Percentiles rank a stretch among this genome's conserved stretches.
Conservation (phyloP, 2,113 vertebrate genomes). For the Erythrolamprus reginae region DNA sequence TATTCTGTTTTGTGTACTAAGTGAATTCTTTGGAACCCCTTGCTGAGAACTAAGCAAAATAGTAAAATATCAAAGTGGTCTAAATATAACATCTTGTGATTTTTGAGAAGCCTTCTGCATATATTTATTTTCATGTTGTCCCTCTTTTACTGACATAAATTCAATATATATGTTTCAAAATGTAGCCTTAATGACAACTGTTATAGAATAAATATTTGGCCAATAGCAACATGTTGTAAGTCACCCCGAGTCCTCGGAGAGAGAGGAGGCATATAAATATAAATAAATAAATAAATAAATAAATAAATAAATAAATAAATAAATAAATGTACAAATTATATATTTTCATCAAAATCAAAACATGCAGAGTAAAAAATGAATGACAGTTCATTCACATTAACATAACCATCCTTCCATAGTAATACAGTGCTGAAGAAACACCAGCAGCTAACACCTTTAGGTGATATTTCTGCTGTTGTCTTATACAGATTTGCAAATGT, state of each 20-base stretch:
- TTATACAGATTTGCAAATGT: slow-evolving; percentile 53
- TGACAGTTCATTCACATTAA: background rate
- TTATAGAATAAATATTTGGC: background rate
- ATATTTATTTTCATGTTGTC: background rate
- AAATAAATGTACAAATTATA: background rate
- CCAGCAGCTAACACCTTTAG: background rate
- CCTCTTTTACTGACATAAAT: slow-evolving; percentile 7
- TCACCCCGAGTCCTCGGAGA: too few relatives aligned
- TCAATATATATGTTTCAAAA: slow-evolving; percentile 6
- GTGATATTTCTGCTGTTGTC: slow-evolving; percentile 45
- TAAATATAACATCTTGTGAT: background rate
- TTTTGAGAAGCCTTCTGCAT: background rate
- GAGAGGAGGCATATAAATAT: too few relatives aligned
- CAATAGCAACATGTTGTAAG: slow-evolving; percentile 8
- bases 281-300: too few relatives aligned
- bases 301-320: too few relatives aligned
- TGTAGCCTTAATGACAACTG: background rate
- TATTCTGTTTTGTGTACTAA: background rate
- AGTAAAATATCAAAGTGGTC: background rate
- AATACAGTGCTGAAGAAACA: background rate
- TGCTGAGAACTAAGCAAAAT: background rate
- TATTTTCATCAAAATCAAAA: background rate
- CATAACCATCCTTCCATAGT: background rate
- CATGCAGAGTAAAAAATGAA: background rate
- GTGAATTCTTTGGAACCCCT: background rate